Evolutionary conservation across 2,888 invertebrate species (phyloP).

Genomic region (Drosophila longiperda): DNA sequence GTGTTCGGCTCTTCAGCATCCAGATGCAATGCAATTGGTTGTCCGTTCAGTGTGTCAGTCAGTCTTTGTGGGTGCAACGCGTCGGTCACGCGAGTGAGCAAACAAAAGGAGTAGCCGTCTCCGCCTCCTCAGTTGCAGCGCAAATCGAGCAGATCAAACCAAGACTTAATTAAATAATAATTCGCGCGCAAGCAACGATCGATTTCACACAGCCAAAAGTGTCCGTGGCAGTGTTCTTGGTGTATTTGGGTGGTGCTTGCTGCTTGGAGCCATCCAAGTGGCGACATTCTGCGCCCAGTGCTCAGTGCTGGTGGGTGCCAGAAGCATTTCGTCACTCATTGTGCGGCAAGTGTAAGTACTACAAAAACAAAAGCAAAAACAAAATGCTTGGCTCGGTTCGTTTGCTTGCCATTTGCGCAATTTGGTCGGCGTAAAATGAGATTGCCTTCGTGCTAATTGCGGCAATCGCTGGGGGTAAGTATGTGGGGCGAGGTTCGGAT

Average conservation of each 20-base stretch:
- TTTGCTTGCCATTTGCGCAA: constrained; percentile 73
- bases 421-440: constrained; percentile 78
- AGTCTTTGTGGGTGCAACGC: constrained; percentile 74
- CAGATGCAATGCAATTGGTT: constrained; percentile 67
- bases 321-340: constrained; percentile 45
- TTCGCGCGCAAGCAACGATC: constrained; percentile 49
- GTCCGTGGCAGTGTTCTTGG: constrained; percentile 17
- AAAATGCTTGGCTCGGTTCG: constrained; percentile 53
- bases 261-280: constrained; percentile 34
- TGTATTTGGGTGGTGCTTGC: constrained; percentile 12
- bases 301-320: constrained; percentile 36
- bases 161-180: constrained; percentile 61
- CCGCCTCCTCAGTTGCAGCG: constrained; percentile 5
- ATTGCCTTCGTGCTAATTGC: constrained; percentile 80
- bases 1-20: constrained; percentile 53
- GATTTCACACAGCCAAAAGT: constrained; percentile 28
- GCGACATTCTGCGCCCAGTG: constrained; percentile 31
- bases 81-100: constrained; percentile 54
- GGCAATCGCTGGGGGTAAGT: constrained; percentile 58
- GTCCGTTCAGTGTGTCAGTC: constrained; percentile 67
- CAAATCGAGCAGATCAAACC: constrained; percentile 21
- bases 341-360: constrained; percentile 70
- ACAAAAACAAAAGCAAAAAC: constrained; percentile 23
- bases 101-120: constrained; percentile 26
- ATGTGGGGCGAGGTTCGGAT: constrained; percentile 26